Base-by-base conservation (phyloP, 2,888 invertebrate species). In the Zaprionus lineosus region DNA sequence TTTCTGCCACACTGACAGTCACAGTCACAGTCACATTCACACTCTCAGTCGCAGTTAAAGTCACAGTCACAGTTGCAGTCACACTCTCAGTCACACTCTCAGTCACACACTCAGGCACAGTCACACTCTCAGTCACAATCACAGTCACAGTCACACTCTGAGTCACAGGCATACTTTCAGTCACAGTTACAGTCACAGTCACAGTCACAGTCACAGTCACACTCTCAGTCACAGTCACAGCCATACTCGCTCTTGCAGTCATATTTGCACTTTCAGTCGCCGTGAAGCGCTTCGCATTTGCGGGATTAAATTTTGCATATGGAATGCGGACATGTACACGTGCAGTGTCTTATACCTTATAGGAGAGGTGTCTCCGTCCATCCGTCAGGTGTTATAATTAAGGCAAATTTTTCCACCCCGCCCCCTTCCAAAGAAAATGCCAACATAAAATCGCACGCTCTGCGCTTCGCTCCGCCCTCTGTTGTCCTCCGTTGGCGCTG, bases 301-400 rank as follows among this genome's bases (percentile, higher is more conserved):
- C 34, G 68, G 64, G 74, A 79, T 79, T 79, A 79, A 75, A 82
- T 82, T 79, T 78, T 78, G 83, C 78, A 78, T 79, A 74, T 58
- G 55, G 46, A 75, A 82, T 68, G 58, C 7, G 50, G 14, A 26
- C 29, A 31, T 29, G 33, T 43, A 31, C 15, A 53, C 69, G 75
- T 61, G 58, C 37, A 36, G 31, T 5, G 51, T 64, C 76, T 77
- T n/a, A 81, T 81, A 74, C 63, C 21, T 47, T 21, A 9, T 9
- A 36, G 15, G 33, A 29, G 11, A 16, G 46, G 8, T 47, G 60
- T 40, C 53, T 52, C 34, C 44, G 36, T 36, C 65, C 37, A 43
- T 50, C 48, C 36, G 69, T 18, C 68, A 62, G 62, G 67, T 63
- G 68, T 39, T 68, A 63, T 76, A 76, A 76, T 76, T 76, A 76